phyloP scores from a whole-genome alignment of 2,797 vertebrate genomes.

The Furcifer pardalis region DNA sequence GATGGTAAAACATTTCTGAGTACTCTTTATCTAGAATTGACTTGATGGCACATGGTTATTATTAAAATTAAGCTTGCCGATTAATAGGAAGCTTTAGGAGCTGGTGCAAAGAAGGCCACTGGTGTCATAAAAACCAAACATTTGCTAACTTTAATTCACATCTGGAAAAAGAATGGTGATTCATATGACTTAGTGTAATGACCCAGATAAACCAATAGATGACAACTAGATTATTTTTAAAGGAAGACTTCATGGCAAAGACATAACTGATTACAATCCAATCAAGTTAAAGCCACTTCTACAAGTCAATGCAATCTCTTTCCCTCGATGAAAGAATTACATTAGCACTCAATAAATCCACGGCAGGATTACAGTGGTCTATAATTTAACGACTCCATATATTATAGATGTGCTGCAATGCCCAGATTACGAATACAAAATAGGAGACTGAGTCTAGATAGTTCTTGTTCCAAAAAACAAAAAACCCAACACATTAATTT shows the following conservation, averaged over 20 bases:
- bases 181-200: conserved; percentile 74
- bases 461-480: conserved; percentile 58
- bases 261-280: conserved; percentile 81
- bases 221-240: conserved; percentile 69
- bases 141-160: conserved; percentile 46
- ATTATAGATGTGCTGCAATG: conserved; percentile 70
- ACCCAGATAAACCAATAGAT: conserved; percentile 74
- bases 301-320: conserved; percentile 78
- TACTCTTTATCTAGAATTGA: too few species aligned
- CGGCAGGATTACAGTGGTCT: conserved; percentile 76
- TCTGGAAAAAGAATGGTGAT: conserved; percentile 71
- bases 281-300: conserved; percentile 79
- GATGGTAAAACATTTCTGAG: too few species aligned
- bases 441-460: conserved; percentile 66
- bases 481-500: too few species aligned
- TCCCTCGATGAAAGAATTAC: conserved; percentile 78
- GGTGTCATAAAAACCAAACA: conserved; percentile 9
- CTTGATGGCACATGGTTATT: not conserved
- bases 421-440: conserved; percentile 71
- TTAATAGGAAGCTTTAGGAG: conserved; percentile 1
- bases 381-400: conserved; percentile 78
- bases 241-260: conserved; percentile 62
- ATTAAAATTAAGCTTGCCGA: conserved; percentile 38
- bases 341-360: conserved; percentile 80
- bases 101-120: conserved; percentile 1